Evolutionary conservation across 2,113 vertebrate genomes (phyloP).

Genomic region (Urocolius indicus): DNA sequence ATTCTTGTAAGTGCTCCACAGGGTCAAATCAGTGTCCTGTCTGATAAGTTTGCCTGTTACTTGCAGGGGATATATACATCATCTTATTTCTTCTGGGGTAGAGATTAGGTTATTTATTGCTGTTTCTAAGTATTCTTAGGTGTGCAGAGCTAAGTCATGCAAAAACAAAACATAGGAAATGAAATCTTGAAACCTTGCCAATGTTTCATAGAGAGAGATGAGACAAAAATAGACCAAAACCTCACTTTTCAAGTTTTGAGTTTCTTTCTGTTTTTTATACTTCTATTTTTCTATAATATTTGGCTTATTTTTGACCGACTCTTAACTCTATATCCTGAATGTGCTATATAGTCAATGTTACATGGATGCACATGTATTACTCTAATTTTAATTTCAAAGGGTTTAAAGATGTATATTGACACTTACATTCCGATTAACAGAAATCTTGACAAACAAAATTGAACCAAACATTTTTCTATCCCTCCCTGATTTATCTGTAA

Average conservation of each 20-base stretch:
- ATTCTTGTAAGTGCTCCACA: background rate
- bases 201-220: background rate
- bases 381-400: background rate
- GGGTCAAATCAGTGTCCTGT: background rate
- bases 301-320: background rate
- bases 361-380: no score
- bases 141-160: background rate
- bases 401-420: background rate
- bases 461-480: background rate
- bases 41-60: constrained; percentile 5
- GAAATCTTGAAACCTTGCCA: background rate
- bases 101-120: background rate
- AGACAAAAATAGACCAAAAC: background rate
- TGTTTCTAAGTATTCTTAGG: background rate
- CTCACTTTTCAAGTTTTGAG: background rate
- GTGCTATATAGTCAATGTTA: background rate
- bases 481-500: background rate
- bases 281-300: background rate
- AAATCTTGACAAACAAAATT: background rate
- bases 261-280: rapidly evolving
- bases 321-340: background rate
- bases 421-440: background rate
- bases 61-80: background rate
- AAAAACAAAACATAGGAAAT: background rate
- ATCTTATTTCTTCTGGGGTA: background rate